Evolutionary conservation across 1,140 invertebrate genomes (phyloP), one percentile per base, ranked within the genome.

Genomic region (Cyphomyrmex costatus): DNA sequence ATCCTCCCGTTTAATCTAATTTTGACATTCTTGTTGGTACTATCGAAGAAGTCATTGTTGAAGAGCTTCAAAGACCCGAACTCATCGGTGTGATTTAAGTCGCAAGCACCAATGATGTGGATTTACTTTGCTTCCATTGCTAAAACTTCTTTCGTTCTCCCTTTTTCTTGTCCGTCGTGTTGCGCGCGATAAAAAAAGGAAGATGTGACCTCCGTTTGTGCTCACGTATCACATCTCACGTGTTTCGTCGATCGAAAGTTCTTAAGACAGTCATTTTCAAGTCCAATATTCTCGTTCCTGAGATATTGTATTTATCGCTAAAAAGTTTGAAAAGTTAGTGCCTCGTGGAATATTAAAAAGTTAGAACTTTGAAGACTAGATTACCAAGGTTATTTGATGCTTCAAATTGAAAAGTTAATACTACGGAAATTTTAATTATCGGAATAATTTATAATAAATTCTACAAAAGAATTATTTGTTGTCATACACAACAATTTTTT

Each of bases 311-410:
- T 70, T 70, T 70, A 70, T 16, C 49, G 65, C 56, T 70, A 27
- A 65, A 51, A 78, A 78, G 58, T 70, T 42, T n/a, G 4, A 24
- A 3, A 80, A 70, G 63, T 80, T 58, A n/a, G 30, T 42, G 33
- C 12, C 24, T 80, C 21, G 24, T 80, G 65, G 51, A 70, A 70
- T 56, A 80, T 80, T 70, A 70, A 70, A 79, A 70, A 80, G 63
- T 58, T 80, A 42, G 16, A 42, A 30, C 21, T 16, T 46, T 68
- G 16, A 30, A n/a, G 14, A 51, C 42, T 24, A 24, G 61, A 16
- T 1, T 24, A 36, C 27, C 33, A 56, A 74, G 68, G 2, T 56
- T 42, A 70, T 80, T 70, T n/a, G 30, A 56, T n/a, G 33, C 27
- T 56, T 30, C 3, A 70, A 58, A 80, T 70, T 70, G n/a, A 80